Evolutionary conservation across 2,113 vertebrate species (phyloP).

Genomic region (Phyllostomus discolor): DNA sequence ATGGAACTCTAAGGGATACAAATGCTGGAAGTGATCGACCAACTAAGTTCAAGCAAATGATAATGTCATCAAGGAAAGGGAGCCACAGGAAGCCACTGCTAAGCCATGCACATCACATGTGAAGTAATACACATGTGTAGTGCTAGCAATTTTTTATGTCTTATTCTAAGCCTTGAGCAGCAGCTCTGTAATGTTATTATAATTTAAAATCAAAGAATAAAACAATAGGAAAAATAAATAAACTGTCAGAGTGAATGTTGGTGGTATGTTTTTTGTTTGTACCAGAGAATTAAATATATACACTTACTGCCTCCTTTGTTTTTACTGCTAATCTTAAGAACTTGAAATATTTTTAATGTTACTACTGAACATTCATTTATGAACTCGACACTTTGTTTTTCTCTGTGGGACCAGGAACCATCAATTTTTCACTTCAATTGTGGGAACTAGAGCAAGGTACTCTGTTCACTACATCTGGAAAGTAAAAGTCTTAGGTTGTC

Average conservation of each 20-base stretch:
- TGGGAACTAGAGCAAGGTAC: neutral
- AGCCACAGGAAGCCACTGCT: neutral
- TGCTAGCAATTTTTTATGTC: neutral
- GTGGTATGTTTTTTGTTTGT: neutral
- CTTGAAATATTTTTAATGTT: neutral
- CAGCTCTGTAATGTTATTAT: neutral
- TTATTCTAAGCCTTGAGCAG: neutral
- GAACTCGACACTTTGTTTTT: neutral
- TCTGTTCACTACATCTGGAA: neutral
- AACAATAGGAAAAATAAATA: neutral
- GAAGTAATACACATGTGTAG: neutral
- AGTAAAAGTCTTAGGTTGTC: neutral
- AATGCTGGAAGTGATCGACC: neutral
- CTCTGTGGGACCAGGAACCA: neutral
- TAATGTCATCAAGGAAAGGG: neutral
- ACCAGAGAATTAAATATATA: neutral
- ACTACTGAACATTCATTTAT: neutral
- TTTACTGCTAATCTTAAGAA: neutral
- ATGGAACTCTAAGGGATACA: neutral
- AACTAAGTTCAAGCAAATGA: neutral
- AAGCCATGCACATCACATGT: neutral
- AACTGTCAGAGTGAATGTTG: neutral
- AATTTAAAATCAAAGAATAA: neutral
- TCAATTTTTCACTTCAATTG: neutral
- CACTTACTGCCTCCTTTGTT: neutral